phyloP scores from a whole-genome alignment of 2,797 vertebrate species.

The Aeoliscus strigatus region DNA sequence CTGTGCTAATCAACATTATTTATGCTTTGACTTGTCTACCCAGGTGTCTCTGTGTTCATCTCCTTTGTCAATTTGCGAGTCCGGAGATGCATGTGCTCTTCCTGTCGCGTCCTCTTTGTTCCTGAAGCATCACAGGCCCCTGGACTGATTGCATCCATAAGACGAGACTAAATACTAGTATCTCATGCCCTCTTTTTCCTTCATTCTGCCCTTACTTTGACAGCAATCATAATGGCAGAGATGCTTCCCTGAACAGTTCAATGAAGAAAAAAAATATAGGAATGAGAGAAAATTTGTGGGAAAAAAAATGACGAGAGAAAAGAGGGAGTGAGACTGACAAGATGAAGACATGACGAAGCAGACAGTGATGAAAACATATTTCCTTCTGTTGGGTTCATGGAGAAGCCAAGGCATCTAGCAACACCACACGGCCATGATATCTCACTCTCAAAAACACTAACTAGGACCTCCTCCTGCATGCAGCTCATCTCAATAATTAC shows the following conservation, averaged over 20 bases:
- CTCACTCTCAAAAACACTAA: slow-evolving; percentile 5
- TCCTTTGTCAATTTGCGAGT: slow-evolving; percentile 20
- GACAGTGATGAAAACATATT: slow-evolving; percentile 8
- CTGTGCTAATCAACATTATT: slow-evolving; percentile 11
- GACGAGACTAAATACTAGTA: slow-evolving; percentile 44
- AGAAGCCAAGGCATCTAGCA: slow-evolving; percentile 27
- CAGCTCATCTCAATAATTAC: slow-evolving; percentile 71
- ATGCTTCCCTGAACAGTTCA: too few relatives aligned
- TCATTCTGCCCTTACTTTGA: slow-evolving; percentile 22
- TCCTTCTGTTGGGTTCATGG: slow-evolving; percentile 4
- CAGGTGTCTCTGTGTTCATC: slow-evolving; percentile 6
- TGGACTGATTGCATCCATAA: slow-evolving; percentile 34
- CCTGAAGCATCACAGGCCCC: slow-evolving; percentile 24
- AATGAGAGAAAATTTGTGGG: too few relatives aligned
- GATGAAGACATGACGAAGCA: too few relatives aligned
- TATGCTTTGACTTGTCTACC: slow-evolving; percentile 1
- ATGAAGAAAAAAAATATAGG: too few relatives aligned
- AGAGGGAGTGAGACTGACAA: slow-evolving; percentile 1
- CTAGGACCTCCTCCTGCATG: slow-evolving; percentile 33
- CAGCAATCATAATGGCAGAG: too few relatives aligned
- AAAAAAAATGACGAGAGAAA: slow-evolving; percentile 4
- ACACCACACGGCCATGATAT: slow-evolving; percentile 18
- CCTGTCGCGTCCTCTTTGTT: too few relatives aligned
- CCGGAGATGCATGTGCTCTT: slow-evolving; percentile 26
- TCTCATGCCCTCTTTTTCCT: slow-evolving; percentile 33